Conservation (phyloP, 2,888 invertebrate genomes). For the Operophtera brumata region DNA sequence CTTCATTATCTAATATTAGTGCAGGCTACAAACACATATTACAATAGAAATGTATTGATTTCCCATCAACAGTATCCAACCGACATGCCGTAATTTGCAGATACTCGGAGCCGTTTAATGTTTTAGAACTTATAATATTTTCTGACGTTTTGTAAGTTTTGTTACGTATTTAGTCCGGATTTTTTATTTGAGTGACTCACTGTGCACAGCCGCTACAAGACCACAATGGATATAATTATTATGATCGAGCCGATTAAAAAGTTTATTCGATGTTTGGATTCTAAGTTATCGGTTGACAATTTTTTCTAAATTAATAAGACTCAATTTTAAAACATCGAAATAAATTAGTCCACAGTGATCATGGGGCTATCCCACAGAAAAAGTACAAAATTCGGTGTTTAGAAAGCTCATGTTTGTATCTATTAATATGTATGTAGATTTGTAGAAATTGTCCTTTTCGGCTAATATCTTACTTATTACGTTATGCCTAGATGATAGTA, state of each 20-base stretch:
- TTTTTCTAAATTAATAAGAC: conserved; percentile 75
- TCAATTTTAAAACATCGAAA: conserved; percentile 78
- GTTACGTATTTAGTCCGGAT: conserved; percentile 62
- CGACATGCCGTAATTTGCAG: conserved; percentile 77
- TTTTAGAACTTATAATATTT: conserved; percentile 58
- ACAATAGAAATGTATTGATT: conserved; percentile 79
- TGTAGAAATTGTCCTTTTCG: conserved; percentile 70
- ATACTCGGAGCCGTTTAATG: conserved; percentile 75
- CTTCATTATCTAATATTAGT: conserved; percentile 70
- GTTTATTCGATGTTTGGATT: conserved; percentile 50
- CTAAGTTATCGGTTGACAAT: conserved; percentile 75
- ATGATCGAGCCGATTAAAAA: conserved; percentile 57
- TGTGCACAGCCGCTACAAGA: conserved; percentile 69
- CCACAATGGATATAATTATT: conserved; percentile 74
- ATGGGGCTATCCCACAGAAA: conserved; percentile 72
- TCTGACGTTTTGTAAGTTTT: conserved; percentile 51
- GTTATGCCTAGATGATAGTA: conserved; percentile 69
- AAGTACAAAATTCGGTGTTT: conserved; percentile 81
- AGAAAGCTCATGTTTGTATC: conserved; percentile 73
- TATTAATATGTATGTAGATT: conserved; percentile 69
- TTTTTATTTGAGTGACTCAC: conserved; percentile 74
- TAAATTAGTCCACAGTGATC: conserved; percentile 77
- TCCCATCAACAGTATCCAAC: conserved; percentile 74
- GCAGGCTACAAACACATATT: conserved; percentile 79
- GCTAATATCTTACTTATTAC: conserved; percentile 61